Conservation (phyloP, 2,797 vertebrate species). For the Margarornis squamiger region DNA sequence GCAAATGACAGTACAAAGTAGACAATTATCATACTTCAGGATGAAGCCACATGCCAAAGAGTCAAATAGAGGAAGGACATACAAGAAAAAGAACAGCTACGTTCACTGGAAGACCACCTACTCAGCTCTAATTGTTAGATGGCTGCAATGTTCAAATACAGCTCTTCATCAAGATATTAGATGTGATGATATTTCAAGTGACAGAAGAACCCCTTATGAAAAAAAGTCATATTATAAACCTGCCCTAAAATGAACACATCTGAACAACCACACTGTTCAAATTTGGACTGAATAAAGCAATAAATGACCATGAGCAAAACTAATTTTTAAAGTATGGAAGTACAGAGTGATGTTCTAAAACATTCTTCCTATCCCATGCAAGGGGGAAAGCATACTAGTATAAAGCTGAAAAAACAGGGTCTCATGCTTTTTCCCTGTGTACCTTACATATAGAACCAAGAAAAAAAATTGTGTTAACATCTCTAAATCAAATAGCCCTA, state of each 20-base stretch:
- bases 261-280: background rate
- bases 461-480: background rate
- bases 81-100: background rate
- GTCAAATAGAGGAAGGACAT: background rate
- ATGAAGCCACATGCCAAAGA: background rate
- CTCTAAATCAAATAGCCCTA: background rate
- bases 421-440: background rate
- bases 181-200: background rate
- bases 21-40: background rate
- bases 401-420: background rate
- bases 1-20: background rate
- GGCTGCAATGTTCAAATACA: background rate
- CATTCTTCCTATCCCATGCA: background rate
- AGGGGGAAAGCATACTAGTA: background rate
- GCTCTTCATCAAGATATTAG: background rate
- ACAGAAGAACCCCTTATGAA: background rate
- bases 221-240: background rate
- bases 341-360: background rate
- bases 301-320: background rate
- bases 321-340: background rate
- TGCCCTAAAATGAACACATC: background rate
- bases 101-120: background rate
- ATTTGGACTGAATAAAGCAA: background rate
- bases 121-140: background rate
- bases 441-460: background rate